Base-by-base conservation (phyloP, 2,888 invertebrate species). In the Gymnoscelis rufifasciata region DNA sequence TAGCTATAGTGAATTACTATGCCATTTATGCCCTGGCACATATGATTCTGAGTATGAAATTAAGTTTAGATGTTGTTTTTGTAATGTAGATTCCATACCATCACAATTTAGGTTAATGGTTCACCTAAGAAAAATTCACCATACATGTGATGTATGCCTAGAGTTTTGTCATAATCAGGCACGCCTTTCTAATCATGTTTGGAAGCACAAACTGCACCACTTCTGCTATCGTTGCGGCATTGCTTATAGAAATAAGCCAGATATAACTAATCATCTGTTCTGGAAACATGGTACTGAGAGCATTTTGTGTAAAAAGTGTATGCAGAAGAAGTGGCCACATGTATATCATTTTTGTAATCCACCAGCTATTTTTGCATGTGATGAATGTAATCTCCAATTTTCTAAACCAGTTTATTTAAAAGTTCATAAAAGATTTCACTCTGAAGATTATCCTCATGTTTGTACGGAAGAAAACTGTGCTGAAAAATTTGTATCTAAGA, bases 241-340 rank as follows among this genome's bases (percentile, higher is more conserved):
- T 54, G 93, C 96, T 0, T 96, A 96, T 71, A 91, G 95, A 57
- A 96, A 95, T 76, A 95, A 95, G 72, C 93, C 93, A 43, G 95
- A 96, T 67, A 96, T 96, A 48, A 95, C 94, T 10, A 95, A 95
- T 68, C 96, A 97, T 83, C 84, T 96, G 44, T 96, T 95, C 74
- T 96, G 96, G 96, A 97, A 96, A 76, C 96, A 97, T 75, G 96
- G 96, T 13, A 96, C 96, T 1, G 95, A 96, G 69, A 95, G 95
- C 78, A 93, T 94, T 1, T 78, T 93, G 26, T 96, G 96, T 71
- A 95, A 95, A 74, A 92, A 91, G 66, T 96, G 96, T 74, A 78
- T 95, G 40, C 95, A 96, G 67, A 96, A 96, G 69, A 95, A 95
- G 64, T 96, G 96, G 96, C 95, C 95, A 0, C 95, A 96, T 76